These are phyloP conservation scores for Polydesmus complanatus DNA, from an alignment of 2,888 invertebrate genomes.

Conservation along the genomic window DNA sequence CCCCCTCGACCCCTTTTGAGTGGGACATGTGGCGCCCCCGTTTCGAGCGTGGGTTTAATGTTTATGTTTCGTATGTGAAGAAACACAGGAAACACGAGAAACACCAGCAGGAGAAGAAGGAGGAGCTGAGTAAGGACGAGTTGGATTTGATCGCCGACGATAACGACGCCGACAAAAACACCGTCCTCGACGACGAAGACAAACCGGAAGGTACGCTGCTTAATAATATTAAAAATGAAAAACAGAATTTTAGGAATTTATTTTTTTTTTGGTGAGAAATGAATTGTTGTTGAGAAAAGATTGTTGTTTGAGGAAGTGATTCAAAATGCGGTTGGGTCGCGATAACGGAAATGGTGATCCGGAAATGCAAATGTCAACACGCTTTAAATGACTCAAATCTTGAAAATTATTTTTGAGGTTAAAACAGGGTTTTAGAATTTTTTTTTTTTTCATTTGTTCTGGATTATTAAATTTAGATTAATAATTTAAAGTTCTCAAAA, in stretches of 20 bases:
- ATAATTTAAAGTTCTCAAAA: too few species aligned
- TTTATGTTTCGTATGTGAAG: neutral
- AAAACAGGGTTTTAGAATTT: too few species aligned
- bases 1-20: neutral
- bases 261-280: too few species aligned
- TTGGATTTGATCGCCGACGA: constrained; percentile 15
- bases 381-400: too few species aligned
- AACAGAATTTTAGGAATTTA: neutral
- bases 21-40: neutral
- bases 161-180: constrained; percentile 11
- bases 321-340: too few species aligned
- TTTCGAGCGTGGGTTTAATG: neutral
- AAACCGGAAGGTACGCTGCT: constrained; percentile 2
- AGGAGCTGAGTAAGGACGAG: constrained; percentile 12
- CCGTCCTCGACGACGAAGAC: constrained; percentile 1
- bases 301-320: too few species aligned
- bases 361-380: too few species aligned
- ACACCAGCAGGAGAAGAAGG: constrained; percentile 4
- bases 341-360: too few species aligned
- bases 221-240: neutral
- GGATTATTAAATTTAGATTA: too few species aligned
- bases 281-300: too few species aligned
- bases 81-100: constrained; percentile 11
- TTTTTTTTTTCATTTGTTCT: too few species aligned
- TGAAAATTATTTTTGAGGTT: too few species aligned